Evolutionary conservation across 2,797 vertebrate species (phyloP).

Genomic region (Anguilla anguilla): DNA sequence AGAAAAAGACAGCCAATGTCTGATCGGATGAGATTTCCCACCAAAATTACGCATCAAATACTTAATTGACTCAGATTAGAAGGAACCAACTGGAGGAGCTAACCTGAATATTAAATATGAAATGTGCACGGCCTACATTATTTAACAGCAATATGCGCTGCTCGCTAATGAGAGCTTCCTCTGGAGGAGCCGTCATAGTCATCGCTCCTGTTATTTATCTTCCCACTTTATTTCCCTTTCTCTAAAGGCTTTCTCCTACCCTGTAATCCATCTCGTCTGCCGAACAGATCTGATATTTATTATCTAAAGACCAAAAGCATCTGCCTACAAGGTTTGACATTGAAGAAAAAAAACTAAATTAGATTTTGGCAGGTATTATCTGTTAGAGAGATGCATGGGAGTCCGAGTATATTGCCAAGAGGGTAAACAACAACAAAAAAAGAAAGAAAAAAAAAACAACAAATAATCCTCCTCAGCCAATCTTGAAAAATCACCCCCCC

Average conservation of each 20-base stretch:
- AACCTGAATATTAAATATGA: slow-evolving; percentile 34
- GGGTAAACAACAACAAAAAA: slow-evolving; percentile 66
- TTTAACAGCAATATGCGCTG: slow-evolving; percentile 37
- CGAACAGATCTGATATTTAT: slow-evolving; percentile 53
- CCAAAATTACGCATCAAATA: slow-evolving; percentile 22
- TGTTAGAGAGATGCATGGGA: slow-evolving; percentile 64
- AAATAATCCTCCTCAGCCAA: slow-evolving; percentile 41
- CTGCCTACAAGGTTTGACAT: slow-evolving; percentile 60
- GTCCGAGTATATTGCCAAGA: slow-evolving; percentile 63
- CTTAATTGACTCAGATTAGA: slow-evolving; percentile 30
- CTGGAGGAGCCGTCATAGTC: slow-evolving; percentile 7
- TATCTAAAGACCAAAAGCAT: slow-evolving; percentile 53
- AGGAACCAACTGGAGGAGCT: slow-evolving; percentile 10
- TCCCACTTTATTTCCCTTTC: not conserved
- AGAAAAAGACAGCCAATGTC: slow-evolving; percentile 22
- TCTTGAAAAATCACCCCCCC: slow-evolving; percentile 45
- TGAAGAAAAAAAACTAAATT: slow-evolving; percentile 53
- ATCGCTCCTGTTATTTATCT: slow-evolving; percentile 17
- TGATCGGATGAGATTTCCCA: slow-evolving; percentile 23
- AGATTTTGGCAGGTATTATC: slow-evolving; percentile 71
- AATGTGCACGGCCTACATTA: slow-evolving; percentile 37
- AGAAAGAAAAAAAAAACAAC: not conserved
- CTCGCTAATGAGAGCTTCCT: slow-evolving; percentile 21
- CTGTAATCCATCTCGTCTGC: slow-evolving; percentile 33
- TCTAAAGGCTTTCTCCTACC: slow-evolving; percentile 23